Conservation (phyloP, 2,113 vertebrate species). For the Pandion haliaetus region DNA sequence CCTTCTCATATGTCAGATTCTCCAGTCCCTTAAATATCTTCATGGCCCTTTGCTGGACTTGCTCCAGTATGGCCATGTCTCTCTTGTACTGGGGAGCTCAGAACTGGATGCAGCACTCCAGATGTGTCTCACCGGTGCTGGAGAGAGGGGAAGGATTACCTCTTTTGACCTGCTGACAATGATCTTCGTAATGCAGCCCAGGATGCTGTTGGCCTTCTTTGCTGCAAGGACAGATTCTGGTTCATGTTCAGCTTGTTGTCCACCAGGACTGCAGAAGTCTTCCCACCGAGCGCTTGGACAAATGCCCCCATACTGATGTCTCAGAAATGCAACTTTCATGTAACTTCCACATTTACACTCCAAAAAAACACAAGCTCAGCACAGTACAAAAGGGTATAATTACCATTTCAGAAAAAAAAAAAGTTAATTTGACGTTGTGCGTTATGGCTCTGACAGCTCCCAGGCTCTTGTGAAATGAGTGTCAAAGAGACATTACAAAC, state of each 20-base stretch:
- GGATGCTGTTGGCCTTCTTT: neutral
- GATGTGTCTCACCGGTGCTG: neutral
- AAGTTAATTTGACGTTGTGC: slow-evolving; percentile 32
- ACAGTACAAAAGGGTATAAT: slow-evolving; percentile 50
- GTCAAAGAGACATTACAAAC: neutral
- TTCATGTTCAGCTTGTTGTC: fast-evolving
- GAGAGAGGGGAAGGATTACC: neutral
- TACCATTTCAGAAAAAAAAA: slow-evolving; percentile 48
- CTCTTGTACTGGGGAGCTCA: neutral
- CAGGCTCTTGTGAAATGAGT: slow-evolving; percentile 4
- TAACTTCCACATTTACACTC: slow-evolving; percentile 23
- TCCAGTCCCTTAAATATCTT: neutral
- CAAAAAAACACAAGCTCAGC: slow-evolving; percentile 36
- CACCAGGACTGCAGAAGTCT: neutral
- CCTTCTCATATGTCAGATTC: too few relatives aligned
- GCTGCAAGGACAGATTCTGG: neutral
- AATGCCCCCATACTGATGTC: neutral
- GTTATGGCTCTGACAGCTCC: slow-evolving; percentile 55
- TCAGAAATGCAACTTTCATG: slow-evolving; percentile 34
- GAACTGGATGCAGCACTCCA: neutral
- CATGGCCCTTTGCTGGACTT: neutral
- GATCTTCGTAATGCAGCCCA: neutral
- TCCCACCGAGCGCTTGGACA: neutral
- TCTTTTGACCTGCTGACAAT: neutral
- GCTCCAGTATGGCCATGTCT: neutral